Evolutionary conservation across 2,888 invertebrate genomes (phyloP), one percentile per base, ranked within the genome.

Genomic region (Merodon equestris): DNA sequence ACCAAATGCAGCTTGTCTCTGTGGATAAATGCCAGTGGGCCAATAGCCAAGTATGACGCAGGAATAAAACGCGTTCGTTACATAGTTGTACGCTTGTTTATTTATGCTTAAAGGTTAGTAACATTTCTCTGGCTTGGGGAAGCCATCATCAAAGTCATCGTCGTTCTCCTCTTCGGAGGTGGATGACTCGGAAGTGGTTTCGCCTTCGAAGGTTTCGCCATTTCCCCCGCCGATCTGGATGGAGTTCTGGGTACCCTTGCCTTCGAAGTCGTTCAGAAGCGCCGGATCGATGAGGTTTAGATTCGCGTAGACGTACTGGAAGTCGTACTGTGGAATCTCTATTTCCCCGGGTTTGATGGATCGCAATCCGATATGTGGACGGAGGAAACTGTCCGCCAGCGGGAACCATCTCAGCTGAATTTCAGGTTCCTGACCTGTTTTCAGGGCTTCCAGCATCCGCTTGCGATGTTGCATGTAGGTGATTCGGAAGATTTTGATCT

Each of bases 401-500:
- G 85, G 85, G 60, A 84, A 84, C 84, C 85, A 85, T 42, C 83
- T 82, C 53, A 84, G 47, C 18, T 84, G 79, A 51, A 84, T 83
- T 27, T 83, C 83, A 0, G 84, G 83, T 19, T 81, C 83, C 44
- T 71, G 71, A 10, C 83, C 84, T 4, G 81, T 77, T 44, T 83
- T 81, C 0, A 71, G 57, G 0, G 83, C 82, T 15, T 83, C 83
- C 13, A 84, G 42, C 81, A 84, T 82, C 5, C 84, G 82, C 17
- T 84, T 85, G 9, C 84, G 82, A 66, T 85, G 84, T 36, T 84
- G 84, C 84, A 84, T 85, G 42, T 85, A 85, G 2, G 84, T 84
- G 19, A 85, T 84, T n/a, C 85, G 85, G 50, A 85, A 84, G n/a
- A 84, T 85, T 56, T 84, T 84, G 9, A 85, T 84, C 61, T 84